Conservation (phyloP, 2,113 vertebrate species). For the Rostratula benghalensis region DNA sequence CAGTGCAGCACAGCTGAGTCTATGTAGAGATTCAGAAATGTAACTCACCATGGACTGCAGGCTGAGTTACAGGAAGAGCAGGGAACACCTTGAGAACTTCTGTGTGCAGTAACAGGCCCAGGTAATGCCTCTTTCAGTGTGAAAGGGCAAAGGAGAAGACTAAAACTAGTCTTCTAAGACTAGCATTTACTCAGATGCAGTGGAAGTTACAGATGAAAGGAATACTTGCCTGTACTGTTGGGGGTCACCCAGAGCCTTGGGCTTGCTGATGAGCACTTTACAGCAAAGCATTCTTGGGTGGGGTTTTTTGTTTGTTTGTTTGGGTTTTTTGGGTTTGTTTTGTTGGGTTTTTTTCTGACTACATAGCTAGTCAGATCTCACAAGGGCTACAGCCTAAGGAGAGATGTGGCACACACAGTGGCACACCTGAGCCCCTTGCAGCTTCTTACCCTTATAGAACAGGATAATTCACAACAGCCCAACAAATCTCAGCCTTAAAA, state of each 20-base stretch:
- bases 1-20: neutral
- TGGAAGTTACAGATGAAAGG: neutral
- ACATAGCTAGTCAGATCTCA: neutral
- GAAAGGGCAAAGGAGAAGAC: neutral
- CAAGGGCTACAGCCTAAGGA: neutral
- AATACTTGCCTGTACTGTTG: neutral
- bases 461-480: neutral
- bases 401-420: no score
- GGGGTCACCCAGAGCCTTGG: neutral
- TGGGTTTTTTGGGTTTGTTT: rapidly evolving
- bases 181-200: neutral
- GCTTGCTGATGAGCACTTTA: neutral
- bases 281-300: neutral
- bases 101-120: neutral
- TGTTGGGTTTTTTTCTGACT: neutral
- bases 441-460: neutral
- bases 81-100: neutral
- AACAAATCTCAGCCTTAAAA: neutral
- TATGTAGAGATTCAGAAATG: no score
- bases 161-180: neutral
- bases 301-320: neutral
- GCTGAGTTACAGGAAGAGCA: neutral
- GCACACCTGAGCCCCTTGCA: neutral
- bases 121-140: neutral
- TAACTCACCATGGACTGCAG: neutral